Percentiles rank a stretch among this genome's conserved stretches.
phyloP scores from a whole-genome alignment of 2,888 invertebrate species.

The Coecobrya sp. region DNA sequence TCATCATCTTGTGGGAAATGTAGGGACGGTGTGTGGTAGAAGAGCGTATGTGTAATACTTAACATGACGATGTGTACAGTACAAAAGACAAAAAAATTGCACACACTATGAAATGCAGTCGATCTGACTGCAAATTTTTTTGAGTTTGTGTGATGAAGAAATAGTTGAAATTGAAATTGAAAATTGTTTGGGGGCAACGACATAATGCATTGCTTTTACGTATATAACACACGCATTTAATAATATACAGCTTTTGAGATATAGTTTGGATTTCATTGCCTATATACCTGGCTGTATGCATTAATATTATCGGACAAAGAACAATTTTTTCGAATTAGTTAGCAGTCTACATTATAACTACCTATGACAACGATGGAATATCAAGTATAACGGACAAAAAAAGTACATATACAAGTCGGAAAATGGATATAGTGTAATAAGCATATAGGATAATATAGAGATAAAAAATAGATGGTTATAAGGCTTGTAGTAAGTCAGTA shows the following conservation, averaged over 20 bases:
- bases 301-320: conserved; percentile 30
- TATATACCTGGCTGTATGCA: neutral
- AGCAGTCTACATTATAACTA: neutral
- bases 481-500: conserved; percentile 9
- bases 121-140: conserved; percentile 18
- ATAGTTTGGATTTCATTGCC: neutral
- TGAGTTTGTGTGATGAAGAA: neutral
- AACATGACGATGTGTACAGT: neutral
- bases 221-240: neutral
- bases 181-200: conserved; percentile 52
- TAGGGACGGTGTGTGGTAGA: neutral
- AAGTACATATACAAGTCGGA: neutral
- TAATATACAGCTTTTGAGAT: neutral
- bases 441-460: neutral
- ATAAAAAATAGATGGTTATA: neutral
- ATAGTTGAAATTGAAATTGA: conserved; percentile 53
- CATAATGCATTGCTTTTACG: neutral
- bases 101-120: conserved; percentile 36
- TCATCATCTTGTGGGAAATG: conserved; percentile 27
- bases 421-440: neutral
- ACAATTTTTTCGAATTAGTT: neutral
- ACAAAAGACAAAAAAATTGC: conserved; percentile 19
- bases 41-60: conserved; percentile 6
- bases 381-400: neutral
- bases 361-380: conserved; percentile 11